A percentile compares a stretch with the other conserved stretches of the same genome.
Evolutionary conservation across 2,888 invertebrate species (phyloP).

Genomic region (Axea sp.): DNA sequence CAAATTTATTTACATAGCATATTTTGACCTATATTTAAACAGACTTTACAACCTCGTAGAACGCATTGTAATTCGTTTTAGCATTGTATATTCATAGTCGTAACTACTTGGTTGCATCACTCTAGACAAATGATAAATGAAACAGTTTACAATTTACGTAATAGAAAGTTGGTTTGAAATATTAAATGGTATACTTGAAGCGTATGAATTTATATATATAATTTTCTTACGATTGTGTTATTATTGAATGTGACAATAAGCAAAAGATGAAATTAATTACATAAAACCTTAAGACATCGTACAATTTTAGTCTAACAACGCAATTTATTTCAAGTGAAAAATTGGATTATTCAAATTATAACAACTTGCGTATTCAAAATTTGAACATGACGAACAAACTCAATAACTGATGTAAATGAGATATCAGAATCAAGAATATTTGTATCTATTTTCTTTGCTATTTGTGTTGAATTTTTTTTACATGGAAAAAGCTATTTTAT

Average conservation of each 20-base stretch:
- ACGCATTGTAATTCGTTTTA: slow-evolving; percentile 54
- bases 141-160: slow-evolving; percentile 52
- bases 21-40: slow-evolving; percentile 32
- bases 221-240: slow-evolving; percentile 13
- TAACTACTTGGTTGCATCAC: slow-evolving; percentile 47
- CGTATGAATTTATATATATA: slow-evolving; percentile 30
- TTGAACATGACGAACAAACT: no score
- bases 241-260: slow-evolving; percentile 23
- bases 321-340: neutral
- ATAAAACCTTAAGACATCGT: neutral
- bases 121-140: slow-evolving; percentile 54
- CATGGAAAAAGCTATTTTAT: no score
- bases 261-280: slow-evolving; percentile 17
- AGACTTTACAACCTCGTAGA: slow-evolving; percentile 29
- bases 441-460: no score
- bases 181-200: slow-evolving; percentile 45
- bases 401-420: no score
- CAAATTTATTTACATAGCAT: slow-evolving; percentile 15
- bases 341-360: neutral
- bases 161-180: slow-evolving; percentile 48
- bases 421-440: no score
- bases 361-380: no score
- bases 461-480: no score
- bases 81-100: slow-evolving; percentile 51
- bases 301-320: neutral